A percentile compares a stretch with the other conserved stretches of the same genome.
Conservation (phyloP, 2,888 invertebrate genomes). For the Oscheius onirici region DNA sequence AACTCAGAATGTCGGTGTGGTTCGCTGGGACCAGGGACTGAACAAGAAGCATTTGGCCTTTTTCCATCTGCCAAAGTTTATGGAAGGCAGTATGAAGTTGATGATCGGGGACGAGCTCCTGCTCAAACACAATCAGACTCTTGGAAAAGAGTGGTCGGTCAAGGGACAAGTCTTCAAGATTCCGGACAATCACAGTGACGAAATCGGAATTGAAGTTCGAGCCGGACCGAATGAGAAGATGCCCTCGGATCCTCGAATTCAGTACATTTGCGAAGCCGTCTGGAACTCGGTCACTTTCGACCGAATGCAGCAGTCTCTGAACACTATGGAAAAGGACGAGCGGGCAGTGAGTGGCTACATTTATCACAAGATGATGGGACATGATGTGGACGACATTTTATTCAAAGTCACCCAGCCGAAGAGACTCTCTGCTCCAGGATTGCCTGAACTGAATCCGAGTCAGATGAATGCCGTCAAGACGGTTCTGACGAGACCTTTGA, state of each 20-base stretch:
- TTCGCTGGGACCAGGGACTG: slow-evolving; percentile 97
- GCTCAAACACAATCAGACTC: slow-evolving; percentile 78
- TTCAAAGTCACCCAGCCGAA: slow-evolving; percentile 82
- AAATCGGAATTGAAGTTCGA: slow-evolving; percentile 95
- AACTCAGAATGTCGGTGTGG: slow-evolving; percentile 87
- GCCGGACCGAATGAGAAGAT: slow-evolving; percentile 83
- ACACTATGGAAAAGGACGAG: slow-evolving; percentile 94
- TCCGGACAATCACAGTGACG: slow-evolving; percentile 87
- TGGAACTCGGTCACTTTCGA: slow-evolving; percentile 67
- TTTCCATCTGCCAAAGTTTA: slow-evolving; percentile 94
- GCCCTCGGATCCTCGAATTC: slow-evolving; percentile 90
- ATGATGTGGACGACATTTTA: slow-evolving; percentile 75
- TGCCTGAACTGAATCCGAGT: slow-evolving; percentile 96
- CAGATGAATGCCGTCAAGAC: slow-evolving; percentile 99
- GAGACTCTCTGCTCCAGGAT: slow-evolving; percentile 87
- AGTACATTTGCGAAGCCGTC: slow-evolving; percentile 88
- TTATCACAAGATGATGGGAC: slow-evolving; percentile 91
- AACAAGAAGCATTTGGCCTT: slow-evolving; percentile 98
- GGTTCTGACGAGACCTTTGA: slow-evolving; percentile 92
- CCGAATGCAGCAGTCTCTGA: slow-evolving; percentile 88
- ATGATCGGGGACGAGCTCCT: slow-evolving; percentile 98
- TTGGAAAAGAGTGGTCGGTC: slow-evolving; percentile 83
- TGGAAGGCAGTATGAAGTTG: slow-evolving; percentile 89
- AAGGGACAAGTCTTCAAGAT: slow-evolving; percentile 92
- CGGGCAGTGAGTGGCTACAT: slow-evolving; percentile 97